Evolutionary conservation across 2,113 vertebrate genomes (phyloP), one percentile per base, ranked within the genome.

Genomic region (Anthoscopus minutus): DNA sequence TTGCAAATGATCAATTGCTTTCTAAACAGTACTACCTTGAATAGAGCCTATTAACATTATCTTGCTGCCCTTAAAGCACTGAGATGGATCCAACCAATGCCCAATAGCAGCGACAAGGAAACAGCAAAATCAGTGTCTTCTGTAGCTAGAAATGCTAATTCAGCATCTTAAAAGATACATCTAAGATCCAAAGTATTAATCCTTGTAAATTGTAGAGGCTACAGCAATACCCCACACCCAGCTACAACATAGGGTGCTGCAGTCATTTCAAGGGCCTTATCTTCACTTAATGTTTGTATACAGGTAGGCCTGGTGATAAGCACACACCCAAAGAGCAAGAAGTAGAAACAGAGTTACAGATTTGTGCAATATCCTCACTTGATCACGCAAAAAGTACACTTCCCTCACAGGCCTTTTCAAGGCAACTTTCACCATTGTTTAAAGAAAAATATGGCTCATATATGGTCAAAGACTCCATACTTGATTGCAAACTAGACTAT

Each of bases 401-500:
- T 80, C 51, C 53, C 38, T 86, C 37, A 38, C 1, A 54, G 42
- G 47, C 30, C 64, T 73, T 66, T 81, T 62, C 64, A 81, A 67
- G 47, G 40, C 60, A n/a, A 37, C 60, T 85, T 76, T 20, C 66
- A 81, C 15, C 40, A 42, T 13, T 1, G 4, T 20, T 88, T 23
- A 27, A 79, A 73, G 47, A 56, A 9, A 89, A 71, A 61, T 24
- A 58, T 1, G 15, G 47, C 64, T 82, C 31, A 8, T 10, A 13
- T 3, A 5, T 2, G 13, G 38, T 31, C 31, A 73, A 25, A 61
- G 37, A 50, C 12, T 31, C 38, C 0, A 0, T 2, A 35, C 37
- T 2, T 61, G 48, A 10, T 2, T 33, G 35, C 21, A 38, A 77
- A 37, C 17, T 25, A 27, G 27, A 60, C 2, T 17, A 30, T 16